These are phyloP conservation scores for Lagorchestes hirsutus DNA, from an alignment of 2,797 vertebrate species.

Conservation along the genomic window DNA sequence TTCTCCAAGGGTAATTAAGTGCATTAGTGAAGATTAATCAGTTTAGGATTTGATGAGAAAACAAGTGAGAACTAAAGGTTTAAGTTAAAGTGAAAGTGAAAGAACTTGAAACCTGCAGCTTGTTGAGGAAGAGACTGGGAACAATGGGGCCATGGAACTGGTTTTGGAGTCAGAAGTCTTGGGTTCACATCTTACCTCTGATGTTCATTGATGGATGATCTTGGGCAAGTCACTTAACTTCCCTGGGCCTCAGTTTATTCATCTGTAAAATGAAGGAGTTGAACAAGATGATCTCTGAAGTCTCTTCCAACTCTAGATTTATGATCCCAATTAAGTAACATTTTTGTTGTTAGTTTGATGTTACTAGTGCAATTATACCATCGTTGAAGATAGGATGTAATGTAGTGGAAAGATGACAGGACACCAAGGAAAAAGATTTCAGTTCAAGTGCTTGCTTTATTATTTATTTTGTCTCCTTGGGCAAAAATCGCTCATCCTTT, in stretches of 20 bases:
- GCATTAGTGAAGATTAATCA: background rate
- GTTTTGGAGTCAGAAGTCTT: background rate
- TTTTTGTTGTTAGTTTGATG: background rate
- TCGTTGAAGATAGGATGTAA: background rate
- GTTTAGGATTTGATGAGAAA: background rate
- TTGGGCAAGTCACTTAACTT: too few relatives aligned
- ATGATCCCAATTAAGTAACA: background rate
- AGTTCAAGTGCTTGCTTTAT: background rate
- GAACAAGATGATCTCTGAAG: background rate
- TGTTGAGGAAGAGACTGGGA: background rate
- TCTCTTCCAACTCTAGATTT: background rate
- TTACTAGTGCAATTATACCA: background rate
- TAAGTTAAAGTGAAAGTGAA: background rate
- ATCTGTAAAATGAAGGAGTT: background rate
- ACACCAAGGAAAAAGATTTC: background rate
- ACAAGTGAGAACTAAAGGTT: background rate
- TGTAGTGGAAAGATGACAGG: background rate
- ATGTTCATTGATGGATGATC: background rate
- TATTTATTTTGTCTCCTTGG: background rate
- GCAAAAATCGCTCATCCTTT: background rate
- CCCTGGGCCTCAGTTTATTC: rapidly evolving
- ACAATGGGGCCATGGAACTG: background rate
- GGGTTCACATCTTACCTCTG: background rate
- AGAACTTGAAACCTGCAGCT: background rate
- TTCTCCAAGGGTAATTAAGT: background rate